Base-by-base conservation (phyloP, 2,888 invertebrate genomes). In the Eupithecia centaureata region DNA sequence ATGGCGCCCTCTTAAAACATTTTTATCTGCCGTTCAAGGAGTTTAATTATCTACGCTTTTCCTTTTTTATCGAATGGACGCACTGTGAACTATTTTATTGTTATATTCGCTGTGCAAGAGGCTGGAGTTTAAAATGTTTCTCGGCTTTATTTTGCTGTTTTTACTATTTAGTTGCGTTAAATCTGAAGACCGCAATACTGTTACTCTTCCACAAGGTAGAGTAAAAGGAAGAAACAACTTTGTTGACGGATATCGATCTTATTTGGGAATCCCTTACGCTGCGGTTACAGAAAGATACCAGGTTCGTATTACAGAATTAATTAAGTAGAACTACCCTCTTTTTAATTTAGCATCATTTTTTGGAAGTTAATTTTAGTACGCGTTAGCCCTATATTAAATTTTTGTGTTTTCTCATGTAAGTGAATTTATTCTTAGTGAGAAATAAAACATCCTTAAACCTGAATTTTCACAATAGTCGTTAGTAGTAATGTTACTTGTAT, bases 261-360 rank as follows among this genome's bases (percentile, higher is more conserved):
- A 27, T 33, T 54, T 68, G 15, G 68, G 68, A 58, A 62, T 68
- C 8, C 65, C 68, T 10, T 68, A 63, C 52, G 67, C 60, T 28
- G n/a, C 28, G 0, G 54, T 54, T n/a, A 54, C 54, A 28, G 25
- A 60, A 42, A 54, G 63, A 56, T 67, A 28, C 47, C 54, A 67
- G 63, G 67, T 59, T 42, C 27, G 54, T n/a, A 8, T 7, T 2
- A 8, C 1, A n/a, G 25, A 13, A 8, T 18, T 28, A 32, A n/a
- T n/a, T n/a, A n/a, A n/a, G n/a, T n/a, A n/a, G n/a, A n/a, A n/a
- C n/a, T n/a, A n/a, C n/a, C n/a, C n/a, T n/a, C n/a, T n/a, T n/a
- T n/a, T n/a, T n/a, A n/a, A n/a, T n/a, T n/a, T n/a, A n/a, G n/a
- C n/a, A n/a, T n/a, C n/a, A n/a, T n/a, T n/a, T n/a, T n/a, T n/a